Evolutionary conservation across 2,797 vertebrate species (phyloP), one percentile per base, ranked within the genome.

Genomic region (Gymnothorax reevesii): DNA sequence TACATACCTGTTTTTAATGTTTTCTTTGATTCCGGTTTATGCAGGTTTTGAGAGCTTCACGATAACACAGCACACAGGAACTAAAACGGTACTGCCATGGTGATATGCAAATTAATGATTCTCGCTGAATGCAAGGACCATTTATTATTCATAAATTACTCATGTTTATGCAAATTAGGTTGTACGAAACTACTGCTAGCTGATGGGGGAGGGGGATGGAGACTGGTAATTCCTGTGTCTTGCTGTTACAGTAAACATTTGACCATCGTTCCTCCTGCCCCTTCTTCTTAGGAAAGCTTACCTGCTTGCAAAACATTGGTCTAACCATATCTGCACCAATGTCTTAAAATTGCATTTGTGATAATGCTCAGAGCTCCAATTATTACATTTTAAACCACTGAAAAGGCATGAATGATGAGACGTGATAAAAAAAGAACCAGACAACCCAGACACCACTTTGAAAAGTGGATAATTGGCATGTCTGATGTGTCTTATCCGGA

Each of bases 111-210:
- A 98, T 98, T 97, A 97, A 95, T 92, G 93, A 94, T 96, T 96
- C 95, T 94, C 91, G 93, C 95, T 96, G 96, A 98, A 97, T 95
- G 96, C 97, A 96, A 94, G 97, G 92, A 90, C 92, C 93, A 96
- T 97, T 98, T 97, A 99, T 98, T 99, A 99, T 99, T 99, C 98
- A 98, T 97, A 98, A 95, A 96, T 96, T 97, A 97, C 91, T 96
- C 95, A 97, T 97, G 96, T 97, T 98, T 97, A 99, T 99, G 97
- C 96, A 98, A 98, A 99, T 98, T 85, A 91, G 82, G 90, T 89
- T 90, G 89, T 93, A 92, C 91, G 90, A 92, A 92, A 92, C 92
- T 91, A 91, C 89, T 89, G 92, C 73, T 84, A 25, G 77, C 22
- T 84, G 71, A 82, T 33, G 77, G 55, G 60, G 90, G 92, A 92